phyloP scores from a whole-genome alignment of 2,113 vertebrate genomes.

The Solea senegalensis region DNA sequence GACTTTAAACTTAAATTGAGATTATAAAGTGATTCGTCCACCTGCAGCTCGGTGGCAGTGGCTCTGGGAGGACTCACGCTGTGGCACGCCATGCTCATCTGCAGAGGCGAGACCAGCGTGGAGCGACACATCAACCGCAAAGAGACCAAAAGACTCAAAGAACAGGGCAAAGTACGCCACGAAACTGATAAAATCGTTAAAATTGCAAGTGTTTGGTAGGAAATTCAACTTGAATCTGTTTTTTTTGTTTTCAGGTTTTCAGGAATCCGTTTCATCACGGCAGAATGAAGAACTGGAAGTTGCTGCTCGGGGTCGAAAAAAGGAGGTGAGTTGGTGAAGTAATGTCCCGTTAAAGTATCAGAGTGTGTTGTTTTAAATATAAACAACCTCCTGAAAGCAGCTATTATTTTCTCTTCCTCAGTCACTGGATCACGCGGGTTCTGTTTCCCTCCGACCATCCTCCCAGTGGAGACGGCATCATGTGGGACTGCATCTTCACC shows the following conservation, averaged over 20 bases:
- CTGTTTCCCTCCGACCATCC: conserved; percentile 90
- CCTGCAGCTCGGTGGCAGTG: conserved; percentile 88
- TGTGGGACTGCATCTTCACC: conserved; percentile 85
- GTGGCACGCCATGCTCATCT: conserved; percentile 93
- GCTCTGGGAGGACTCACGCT: conserved; percentile 92
- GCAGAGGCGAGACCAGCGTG: conserved; percentile 92
- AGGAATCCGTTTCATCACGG: conserved; percentile 91
- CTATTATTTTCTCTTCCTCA: conserved; percentile 52
- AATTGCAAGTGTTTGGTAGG: neutral
- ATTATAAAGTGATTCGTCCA: neutral
- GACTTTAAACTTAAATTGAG: neutral
- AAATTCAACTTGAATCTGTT: neutral
- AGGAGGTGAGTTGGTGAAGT: conserved; percentile 81
- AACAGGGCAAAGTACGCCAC: conserved; percentile 85
- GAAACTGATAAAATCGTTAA: neutral
- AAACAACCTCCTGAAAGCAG: no score
- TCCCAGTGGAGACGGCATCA: conserved; percentile 87
- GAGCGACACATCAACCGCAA: conserved; percentile 97
- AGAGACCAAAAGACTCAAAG: conserved; percentile 85
- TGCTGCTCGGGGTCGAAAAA: conserved; percentile 89
- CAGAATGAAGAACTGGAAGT: conserved; percentile 89
- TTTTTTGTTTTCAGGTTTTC: conserved; percentile 82
- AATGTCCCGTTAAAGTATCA: neutral
- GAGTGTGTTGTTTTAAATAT: no score
- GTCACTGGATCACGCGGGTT: conserved; percentile 95